phyloP scores from a whole-genome alignment of 2,888 invertebrate species.

The Volucella zonaria region DNA sequence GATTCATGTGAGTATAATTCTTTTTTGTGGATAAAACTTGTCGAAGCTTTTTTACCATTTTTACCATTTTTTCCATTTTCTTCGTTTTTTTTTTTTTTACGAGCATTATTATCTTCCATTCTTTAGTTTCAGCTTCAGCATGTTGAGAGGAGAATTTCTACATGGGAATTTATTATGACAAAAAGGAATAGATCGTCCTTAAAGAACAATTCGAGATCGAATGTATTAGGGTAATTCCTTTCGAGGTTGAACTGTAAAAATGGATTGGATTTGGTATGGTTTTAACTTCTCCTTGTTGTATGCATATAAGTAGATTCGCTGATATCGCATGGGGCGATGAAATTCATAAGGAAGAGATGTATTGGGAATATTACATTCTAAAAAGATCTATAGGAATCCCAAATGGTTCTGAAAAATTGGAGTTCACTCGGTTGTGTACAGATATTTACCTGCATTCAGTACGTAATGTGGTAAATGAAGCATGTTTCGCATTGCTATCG shows the following conservation, averaged over 20 bases:
- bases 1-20: conserved; percentile 73
- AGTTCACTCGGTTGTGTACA: no score
- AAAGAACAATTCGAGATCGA: conserved; percentile 47
- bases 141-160: conserved; percentile 17
- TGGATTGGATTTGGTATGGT: conserved; percentile 32
- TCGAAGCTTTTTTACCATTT: conserved; percentile 22
- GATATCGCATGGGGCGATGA: no score
- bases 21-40: conserved; percentile 69
- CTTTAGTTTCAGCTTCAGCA: conserved; percentile 2
- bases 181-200: conserved; percentile 15
- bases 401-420: no score
- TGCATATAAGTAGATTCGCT: not conserved
- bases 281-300: not conserved
- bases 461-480: no score
- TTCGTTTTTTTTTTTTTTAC: not conserved
- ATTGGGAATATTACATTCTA: not conserved
- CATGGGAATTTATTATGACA: conserved; percentile 26
- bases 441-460: no score
- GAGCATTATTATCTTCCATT: not conserved
- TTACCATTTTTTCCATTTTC: not conserved
- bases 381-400: no score
- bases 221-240: conserved; percentile 64
- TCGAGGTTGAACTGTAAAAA: conserved; percentile 22
- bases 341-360: not conserved
- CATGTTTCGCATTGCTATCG: no score